Evolutionary conservation across 2,888 invertebrate species (phyloP), one percentile per base, ranked within the genome.

Genomic region (Meghimatium bilineatum): DNA sequence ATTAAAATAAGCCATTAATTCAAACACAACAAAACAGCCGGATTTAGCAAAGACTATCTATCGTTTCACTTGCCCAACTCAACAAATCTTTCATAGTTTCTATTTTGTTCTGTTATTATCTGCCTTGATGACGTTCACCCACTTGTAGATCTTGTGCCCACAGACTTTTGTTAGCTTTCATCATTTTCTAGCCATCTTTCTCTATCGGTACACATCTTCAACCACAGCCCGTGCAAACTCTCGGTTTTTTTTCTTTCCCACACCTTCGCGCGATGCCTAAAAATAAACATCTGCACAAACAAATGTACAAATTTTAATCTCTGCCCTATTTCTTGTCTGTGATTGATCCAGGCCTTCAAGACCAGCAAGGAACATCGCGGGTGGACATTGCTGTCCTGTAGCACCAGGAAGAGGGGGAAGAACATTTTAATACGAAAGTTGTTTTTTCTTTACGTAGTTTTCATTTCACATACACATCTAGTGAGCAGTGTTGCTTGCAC

Each of bases 61-160:
- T n/a, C 56, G 56, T 23, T 23, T 63, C 5, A 63, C 60, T 63
- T 8, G 5, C n/a, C n/a, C 5, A 23, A 12, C n/a, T 63, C 60
- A 63, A n/a, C n/a, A 26, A 63, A 63, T n/a, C n/a, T 23, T 5
- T 63, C 5, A n/a, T 5, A 23, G 14, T 63, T 63, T 63, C 60
- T n/a, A n/a, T 63, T n/a, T n/a, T 63, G 60, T 63, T n/a, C n/a
- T 63, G 26, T 26, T 63, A 63, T 63, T 63, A 63, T 63, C 60
- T 63, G 56, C n/a, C n/a, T 3, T 5, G 56, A 5, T n/a, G 60
- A 63, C n/a, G 3, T n/a, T 63, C 26, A 2, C 5, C 26, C 60
- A 63, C 60, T 63, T 63, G 60, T 23, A n/a, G 8, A 63, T n/a
- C n/a, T n/a, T n/a, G 60, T 63, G 60, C n/a, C 60, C n/a, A 63